These are phyloP conservation scores for Mionectes olivaceus DNA, from an alignment of 2,797 vertebrate species.

Conservation along the genomic window DNA sequence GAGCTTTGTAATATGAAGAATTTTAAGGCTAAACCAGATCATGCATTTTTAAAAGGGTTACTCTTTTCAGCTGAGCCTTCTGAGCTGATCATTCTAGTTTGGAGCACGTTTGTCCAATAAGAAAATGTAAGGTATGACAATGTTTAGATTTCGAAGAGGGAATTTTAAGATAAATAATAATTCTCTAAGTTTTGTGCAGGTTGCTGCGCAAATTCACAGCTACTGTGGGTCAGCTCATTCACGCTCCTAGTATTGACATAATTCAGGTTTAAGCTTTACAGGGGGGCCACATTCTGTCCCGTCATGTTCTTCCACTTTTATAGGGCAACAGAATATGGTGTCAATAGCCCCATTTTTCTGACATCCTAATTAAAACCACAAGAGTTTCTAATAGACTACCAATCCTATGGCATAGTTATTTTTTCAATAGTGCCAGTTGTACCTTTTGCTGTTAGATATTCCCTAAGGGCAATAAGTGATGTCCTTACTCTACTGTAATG, in stretches of 20 bases:
- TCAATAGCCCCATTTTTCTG: not conserved
- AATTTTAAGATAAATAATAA: not conserved
- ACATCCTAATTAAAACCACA: not conserved
- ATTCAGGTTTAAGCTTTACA: not conserved
- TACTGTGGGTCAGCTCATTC: not conserved
- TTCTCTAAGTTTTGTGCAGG: not conserved
- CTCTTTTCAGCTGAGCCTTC: not conserved
- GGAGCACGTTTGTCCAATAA: not conserved
- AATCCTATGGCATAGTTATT: not conserved
- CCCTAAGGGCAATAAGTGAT: not conserved
- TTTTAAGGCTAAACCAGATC: not conserved
- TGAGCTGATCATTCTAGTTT: not conserved
- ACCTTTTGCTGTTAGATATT: not conserved
- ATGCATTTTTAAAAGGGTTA: not conserved
- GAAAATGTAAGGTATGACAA: not conserved
- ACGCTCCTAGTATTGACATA: not conserved
- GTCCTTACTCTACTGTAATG: not conserved
- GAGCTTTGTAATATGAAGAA: not conserved
- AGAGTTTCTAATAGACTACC: not conserved
- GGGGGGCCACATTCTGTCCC: not conserved
- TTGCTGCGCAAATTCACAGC: not conserved
- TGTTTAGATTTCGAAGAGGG: not conserved
- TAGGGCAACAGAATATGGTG: not conserved
- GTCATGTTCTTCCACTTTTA: not conserved
- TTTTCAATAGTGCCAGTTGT: not conserved